These are phyloP conservation scores for Nematostella vectensis DNA, from an alignment of 92 coral and sea anemone species.

Conservation along the genomic window DNA sequence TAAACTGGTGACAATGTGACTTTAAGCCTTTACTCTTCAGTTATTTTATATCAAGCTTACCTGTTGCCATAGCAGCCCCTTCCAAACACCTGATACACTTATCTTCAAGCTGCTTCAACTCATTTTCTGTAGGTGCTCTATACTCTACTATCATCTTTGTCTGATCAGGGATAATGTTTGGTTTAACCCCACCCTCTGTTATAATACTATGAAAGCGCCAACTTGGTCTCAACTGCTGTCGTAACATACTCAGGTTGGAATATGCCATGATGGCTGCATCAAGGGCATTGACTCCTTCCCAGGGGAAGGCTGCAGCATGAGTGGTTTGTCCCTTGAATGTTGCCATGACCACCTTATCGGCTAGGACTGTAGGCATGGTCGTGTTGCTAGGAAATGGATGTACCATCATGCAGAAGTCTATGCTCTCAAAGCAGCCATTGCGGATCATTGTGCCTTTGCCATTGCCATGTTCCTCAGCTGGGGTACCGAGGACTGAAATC, in stretches of 20 bases:
- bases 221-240: conserved; percentile 89
- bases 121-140: conserved; percentile 44
- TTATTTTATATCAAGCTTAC: too few relatives aligned
- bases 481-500: conserved; percentile 62
- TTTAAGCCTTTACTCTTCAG: too few relatives aligned
- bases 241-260: conserved; percentile 43
- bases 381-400: conserved; percentile 55
- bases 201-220: conserved; percentile 76
- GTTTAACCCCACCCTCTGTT: conserved; percentile 59
- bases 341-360: conserved; percentile 19
- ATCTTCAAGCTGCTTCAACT: conserved; percentile 20
- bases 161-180: conserved; percentile 58
- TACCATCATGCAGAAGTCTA: conserved; percentile 81
- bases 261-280: conserved; percentile 83
- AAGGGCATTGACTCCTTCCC: conserved; percentile 86
- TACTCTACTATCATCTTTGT: conserved; percentile 23
- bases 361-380: conserved; percentile 30
- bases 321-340: conserved; percentile 70
- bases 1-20: too few relatives aligned
- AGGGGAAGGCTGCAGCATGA: conserved; percentile 92
- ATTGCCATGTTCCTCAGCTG: conserved; percentile 74
- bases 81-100: conserved; percentile 48
- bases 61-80: conserved; percentile 72
- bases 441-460: conserved; percentile 72
- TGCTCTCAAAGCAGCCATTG: conserved; percentile 60